These are phyloP conservation scores for Macquaria australasica DNA, from an alignment of 2,113 vertebrate species.

Conservation along the genomic window DNA sequence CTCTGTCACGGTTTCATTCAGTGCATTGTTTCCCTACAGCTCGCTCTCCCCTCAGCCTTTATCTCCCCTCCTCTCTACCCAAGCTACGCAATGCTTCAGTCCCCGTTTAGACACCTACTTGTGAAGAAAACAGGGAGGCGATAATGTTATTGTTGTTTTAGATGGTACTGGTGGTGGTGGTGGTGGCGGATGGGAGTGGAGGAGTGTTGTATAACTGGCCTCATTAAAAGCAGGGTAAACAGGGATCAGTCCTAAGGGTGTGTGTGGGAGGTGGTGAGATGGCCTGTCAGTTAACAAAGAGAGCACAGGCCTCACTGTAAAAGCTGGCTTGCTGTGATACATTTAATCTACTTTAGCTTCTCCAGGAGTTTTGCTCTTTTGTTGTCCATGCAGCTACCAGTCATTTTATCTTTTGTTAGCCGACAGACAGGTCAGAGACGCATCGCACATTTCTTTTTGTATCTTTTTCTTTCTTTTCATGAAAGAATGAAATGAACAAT, in stretches of 20 bases:
- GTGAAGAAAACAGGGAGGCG: constrained; percentile 11
- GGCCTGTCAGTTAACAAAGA: constrained; percentile 45
- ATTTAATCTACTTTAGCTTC: constrained; percentile 54
- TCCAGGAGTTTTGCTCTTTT: constrained; percentile 24
- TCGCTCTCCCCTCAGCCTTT: constrained; percentile 8
- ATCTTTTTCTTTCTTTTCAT: constrained; percentile 23
- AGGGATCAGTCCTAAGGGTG: constrained; percentile 57
- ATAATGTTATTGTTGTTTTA: constrained; percentile 38
- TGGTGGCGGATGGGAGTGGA: constrained; percentile 28
- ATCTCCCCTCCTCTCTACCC: constrained; percentile 7
- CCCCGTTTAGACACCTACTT: constrained; percentile 5
- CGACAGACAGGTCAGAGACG: neutral
- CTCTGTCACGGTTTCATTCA: constrained; percentile 45
- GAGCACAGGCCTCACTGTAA: constrained; percentile 4
- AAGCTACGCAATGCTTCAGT: neutral
- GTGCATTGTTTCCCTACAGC: constrained; percentile 36
- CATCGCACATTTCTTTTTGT: neutral
- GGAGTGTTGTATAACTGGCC: constrained; percentile 75
- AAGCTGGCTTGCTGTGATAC: constrained; percentile 30
- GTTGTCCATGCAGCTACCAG: neutral
- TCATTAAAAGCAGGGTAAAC: constrained; percentile 59
- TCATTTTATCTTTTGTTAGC: constrained; percentile 20
- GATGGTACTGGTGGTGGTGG: neutral
- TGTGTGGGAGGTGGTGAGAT: constrained; percentile 39
- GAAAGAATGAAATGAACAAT: constrained; percentile 35